A percentile compares a stretch with the other conserved stretches of the same genome.
phyloP scores from a whole-genome alignment of 2,888 invertebrate species.

The Dascillus cervinus region DNA sequence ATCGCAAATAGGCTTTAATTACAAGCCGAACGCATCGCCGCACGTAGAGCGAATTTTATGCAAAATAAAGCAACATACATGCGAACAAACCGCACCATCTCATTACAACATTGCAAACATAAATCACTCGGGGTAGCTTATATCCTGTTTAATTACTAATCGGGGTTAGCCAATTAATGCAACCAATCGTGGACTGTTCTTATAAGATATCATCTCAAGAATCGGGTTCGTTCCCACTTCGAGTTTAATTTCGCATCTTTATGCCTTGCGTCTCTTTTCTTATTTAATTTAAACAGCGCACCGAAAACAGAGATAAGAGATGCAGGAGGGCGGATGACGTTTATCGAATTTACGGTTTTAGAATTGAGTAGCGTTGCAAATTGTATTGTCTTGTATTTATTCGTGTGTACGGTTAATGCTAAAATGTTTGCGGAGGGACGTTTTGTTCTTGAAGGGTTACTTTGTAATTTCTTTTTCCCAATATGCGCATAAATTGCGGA shows the following conservation, averaged over 20 bases:
- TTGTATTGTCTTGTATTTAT: constrained; percentile 24
- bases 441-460: no score
- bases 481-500: no score
- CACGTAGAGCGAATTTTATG: no score
- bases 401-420: constrained; percentile 22
- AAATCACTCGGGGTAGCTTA: constrained; percentile 16
- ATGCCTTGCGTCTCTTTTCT: no score
- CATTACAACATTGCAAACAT: constrained; percentile 12
- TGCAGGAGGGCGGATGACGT: constrained; percentile 7
- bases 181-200: constrained; percentile 30
- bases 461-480: no score
- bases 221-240: constrained; percentile 13
- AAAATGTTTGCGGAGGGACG: constrained; percentile 22
- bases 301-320: no score
- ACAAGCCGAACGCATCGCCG: no score
- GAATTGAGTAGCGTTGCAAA: constrained; percentile 21
- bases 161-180: constrained; percentile 35
- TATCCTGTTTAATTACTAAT: constrained; percentile 36
- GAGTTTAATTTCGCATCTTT: constrained; percentile 1
- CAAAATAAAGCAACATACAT: no score
- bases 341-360: constrained; percentile 14
- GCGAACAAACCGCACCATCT: constrained; percentile 11
- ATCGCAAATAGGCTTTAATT: no score
- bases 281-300: no score
- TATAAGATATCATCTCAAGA: constrained; percentile 22